phyloP scores from a whole-genome alignment of 2,888 invertebrate species.

The Callinectes sapidus region DNA sequence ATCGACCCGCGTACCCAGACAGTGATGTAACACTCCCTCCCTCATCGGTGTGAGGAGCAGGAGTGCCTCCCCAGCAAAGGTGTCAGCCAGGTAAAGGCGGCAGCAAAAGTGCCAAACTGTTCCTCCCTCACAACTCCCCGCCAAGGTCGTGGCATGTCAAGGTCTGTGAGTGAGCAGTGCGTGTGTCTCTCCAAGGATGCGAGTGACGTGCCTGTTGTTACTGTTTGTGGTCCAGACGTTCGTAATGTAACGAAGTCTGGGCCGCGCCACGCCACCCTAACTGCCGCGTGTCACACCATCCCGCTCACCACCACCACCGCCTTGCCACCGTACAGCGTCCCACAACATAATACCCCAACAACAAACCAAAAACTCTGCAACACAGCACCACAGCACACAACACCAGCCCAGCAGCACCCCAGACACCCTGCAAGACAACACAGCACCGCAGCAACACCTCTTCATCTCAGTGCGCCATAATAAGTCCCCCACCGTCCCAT shows the following conservation, averaged over 20 bases:
- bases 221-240: background rate
- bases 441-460: background rate
- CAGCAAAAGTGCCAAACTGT: background rate
- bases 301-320: background rate
- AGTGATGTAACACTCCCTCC: background rate
- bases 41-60: background rate
- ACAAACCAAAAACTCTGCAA: background rate
- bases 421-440: background rate
- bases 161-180: background rate
- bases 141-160: background rate
- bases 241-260: slow-evolving; percentile 1
- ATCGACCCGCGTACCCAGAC: background rate
- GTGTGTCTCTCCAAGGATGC: background rate
- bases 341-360: background rate
- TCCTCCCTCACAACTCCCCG: background rate
- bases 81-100: background rate
- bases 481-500: background rate
- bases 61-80: background rate
- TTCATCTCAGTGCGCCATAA: background rate
- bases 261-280: background rate
- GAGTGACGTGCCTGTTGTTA: background rate
- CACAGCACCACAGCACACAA: background rate
- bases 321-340: background rate
- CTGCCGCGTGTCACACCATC: background rate
- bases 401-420: background rate